Conservation (phyloP, 2,113 vertebrate species). For the Tringa solitaria region DNA sequence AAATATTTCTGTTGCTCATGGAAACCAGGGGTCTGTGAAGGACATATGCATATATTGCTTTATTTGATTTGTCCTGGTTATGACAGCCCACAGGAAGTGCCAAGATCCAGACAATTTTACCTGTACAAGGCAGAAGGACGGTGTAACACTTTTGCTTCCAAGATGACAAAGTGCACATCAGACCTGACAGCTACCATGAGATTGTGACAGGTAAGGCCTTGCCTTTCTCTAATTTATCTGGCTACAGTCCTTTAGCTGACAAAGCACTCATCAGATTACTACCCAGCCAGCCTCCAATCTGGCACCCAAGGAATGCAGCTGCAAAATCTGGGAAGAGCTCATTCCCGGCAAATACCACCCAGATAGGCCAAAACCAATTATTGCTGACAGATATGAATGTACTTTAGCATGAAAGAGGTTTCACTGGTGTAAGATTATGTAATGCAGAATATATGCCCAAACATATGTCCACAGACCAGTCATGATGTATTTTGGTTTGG, state of each 20-base stretch:
- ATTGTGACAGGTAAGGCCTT: neutral
- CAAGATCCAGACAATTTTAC: neutral
- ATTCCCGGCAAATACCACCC: slow-evolving; percentile 1
- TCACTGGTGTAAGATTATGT: neutral
- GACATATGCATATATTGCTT: neutral
- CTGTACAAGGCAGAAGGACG: neutral
- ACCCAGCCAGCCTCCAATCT: neutral
- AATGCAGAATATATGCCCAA: neutral
- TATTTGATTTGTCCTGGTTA: neutral
- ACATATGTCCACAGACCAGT: neutral
- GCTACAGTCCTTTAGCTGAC: neutral
- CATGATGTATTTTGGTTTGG: neutral
- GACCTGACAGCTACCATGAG: neutral
- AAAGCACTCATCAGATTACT: neutral
- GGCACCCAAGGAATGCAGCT: slow-evolving; percentile 19
- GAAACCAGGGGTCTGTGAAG: neutral
- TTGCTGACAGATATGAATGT: neutral
- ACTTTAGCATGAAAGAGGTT: neutral
- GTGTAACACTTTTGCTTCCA: neutral
- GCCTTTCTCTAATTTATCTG: neutral
- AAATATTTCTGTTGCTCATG: neutral
- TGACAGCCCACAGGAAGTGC: neutral
- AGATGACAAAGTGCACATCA: neutral
- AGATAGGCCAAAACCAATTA: slow-evolving; percentile 31
- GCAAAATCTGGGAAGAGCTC: slow-evolving; percentile 20